Percentiles rank a stretch among this genome's conserved stretches.
phyloP scores from a whole-genome alignment of 1,140 invertebrate species.

The Himalopsyche phryganea region DNA sequence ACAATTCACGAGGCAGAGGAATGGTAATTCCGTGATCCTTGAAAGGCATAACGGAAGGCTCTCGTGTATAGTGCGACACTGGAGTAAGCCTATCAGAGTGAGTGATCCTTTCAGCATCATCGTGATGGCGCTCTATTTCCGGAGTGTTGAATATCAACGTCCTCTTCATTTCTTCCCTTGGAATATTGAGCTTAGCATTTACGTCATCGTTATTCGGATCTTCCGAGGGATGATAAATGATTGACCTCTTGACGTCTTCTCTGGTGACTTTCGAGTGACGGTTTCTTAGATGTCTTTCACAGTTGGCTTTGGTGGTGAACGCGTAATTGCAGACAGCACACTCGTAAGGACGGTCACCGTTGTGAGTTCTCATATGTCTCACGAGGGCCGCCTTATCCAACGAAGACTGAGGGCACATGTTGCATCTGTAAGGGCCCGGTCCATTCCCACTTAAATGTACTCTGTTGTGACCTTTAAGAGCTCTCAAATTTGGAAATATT shows the following conservation, averaged over 20 bases:
- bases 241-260: constrained; percentile 80
- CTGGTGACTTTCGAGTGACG: constrained; percentile 79
- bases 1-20: constrained; percentile 30
- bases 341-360: constrained; percentile 91
- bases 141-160: constrained; percentile 46
- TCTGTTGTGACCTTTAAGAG: constrained; percentile 84
- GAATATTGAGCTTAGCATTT: constrained; percentile 50
- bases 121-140: constrained; percentile 40
- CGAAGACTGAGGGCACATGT: constrained; percentile 86
- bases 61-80: constrained; percentile 49
- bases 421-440: constrained; percentile 80
- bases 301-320: constrained; percentile 93
- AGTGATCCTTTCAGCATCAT: constrained; percentile 38
- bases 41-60: constrained; percentile 32
- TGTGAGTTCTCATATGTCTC: constrained; percentile 88
- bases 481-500: constrained; percentile 83
- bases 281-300: constrained; percentile 85
- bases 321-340: constrained; percentile 91
- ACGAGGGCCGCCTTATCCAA: constrained; percentile 87
- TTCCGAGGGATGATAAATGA: constrained; percentile 82
- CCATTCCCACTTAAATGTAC: constrained; percentile 68
- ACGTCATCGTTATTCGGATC: constrained; percentile 72
- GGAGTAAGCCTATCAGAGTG: constrained; percentile 43
- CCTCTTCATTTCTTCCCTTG: constrained; percentile 52
- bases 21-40: constrained; percentile 17